A percentile compares a stretch with the other conserved stretches of the same genome.
Evolutionary conservation across 2,888 invertebrate species (phyloP).

Genomic region (Galerucella pusilla): DNA sequence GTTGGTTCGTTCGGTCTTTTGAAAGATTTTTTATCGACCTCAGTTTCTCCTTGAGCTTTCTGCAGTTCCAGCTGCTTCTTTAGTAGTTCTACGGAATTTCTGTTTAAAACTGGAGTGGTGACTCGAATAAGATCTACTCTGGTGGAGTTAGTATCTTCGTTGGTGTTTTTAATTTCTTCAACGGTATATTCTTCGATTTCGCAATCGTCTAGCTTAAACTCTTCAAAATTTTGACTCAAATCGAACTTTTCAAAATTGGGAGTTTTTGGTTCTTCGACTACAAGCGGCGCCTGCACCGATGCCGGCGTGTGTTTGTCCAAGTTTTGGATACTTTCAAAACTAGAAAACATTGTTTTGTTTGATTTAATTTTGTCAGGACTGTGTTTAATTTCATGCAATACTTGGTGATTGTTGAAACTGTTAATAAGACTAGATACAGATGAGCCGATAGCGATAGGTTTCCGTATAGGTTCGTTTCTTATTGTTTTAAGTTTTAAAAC

Average conservation of each 20-base stretch:
- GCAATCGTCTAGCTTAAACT: slow-evolving; percentile 81
- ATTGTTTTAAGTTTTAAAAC: slow-evolving; percentile 63
- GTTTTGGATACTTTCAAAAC: slow-evolving; percentile 63
- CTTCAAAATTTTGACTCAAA: slow-evolving; percentile 81
- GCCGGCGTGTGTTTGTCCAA: slow-evolving; percentile 55
- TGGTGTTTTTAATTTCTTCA: slow-evolving; percentile 44
- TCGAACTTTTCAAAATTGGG: slow-evolving; percentile 70
- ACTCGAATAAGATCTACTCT: slow-evolving; percentile 58
- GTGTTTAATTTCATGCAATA: slow-evolving; percentile 70
- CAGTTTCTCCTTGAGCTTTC: slow-evolving; percentile 38
- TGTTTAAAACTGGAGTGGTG: slow-evolving; percentile 55
- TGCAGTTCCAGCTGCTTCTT: slow-evolving; percentile 62
- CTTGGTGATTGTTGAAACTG: slow-evolving; percentile 64
- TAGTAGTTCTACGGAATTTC: slow-evolving; percentile 57
- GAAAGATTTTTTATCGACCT: slow-evolving; percentile 58
- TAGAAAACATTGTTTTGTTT: slow-evolving; percentile 59
- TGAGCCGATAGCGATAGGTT: slow-evolving; percentile 72
- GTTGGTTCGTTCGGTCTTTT: slow-evolving; percentile 62
- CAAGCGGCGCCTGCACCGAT: neutral
- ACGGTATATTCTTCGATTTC: slow-evolving; percentile 68
- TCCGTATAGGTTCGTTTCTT: slow-evolving; percentile 66
- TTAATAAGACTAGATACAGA: slow-evolving; percentile 70
- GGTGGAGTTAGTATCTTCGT: slow-evolving; percentile 41
- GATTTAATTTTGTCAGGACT: slow-evolving; percentile 54
- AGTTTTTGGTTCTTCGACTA: slow-evolving; percentile 43